A percentile compares a stretch with the other conserved stretches of the same genome.
These are phyloP conservation scores for Leistus spinibarbis DNA, from an alignment of 2,888 invertebrate genomes.

Conservation along the genomic window DNA sequence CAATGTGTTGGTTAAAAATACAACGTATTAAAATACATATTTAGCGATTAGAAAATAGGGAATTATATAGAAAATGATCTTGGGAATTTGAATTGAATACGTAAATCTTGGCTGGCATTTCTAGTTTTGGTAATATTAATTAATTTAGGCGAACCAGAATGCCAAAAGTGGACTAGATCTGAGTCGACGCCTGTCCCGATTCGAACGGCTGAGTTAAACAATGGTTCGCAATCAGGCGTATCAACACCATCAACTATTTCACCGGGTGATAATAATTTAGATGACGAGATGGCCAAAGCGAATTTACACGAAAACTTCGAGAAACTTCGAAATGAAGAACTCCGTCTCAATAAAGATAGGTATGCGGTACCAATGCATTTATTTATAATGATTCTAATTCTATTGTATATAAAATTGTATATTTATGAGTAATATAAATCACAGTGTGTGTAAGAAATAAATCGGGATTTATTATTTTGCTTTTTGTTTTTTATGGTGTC, in stretches of 20 bases:
- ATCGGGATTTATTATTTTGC: background rate
- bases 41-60: too few relatives aligned
- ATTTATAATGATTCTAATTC: conserved; percentile 14
- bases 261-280: conserved; percentile 57
- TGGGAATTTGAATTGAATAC: too few relatives aligned
- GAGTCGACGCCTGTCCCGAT: conserved; percentile 50
- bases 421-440: background rate
- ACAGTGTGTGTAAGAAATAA: background rate
- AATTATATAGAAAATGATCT: too few relatives aligned
- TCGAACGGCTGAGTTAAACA: conserved; percentile 50
- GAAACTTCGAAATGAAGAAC: conserved; percentile 9
- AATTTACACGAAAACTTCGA: conserved; percentile 46
- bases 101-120: too few relatives aligned
- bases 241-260: conserved; percentile 68
- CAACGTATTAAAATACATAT: too few relatives aligned
- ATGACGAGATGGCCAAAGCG: conserved; percentile 51
- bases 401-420: background rate
- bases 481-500: background rate
- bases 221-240: conserved; percentile 51
- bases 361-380: conserved; percentile 26
- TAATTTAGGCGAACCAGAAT: conserved; percentile 47
- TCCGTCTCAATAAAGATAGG: conserved; percentile 47
- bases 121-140: conserved; percentile 5
- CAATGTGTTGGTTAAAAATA: too few relatives aligned
- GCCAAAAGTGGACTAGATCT: conserved; percentile 49